Evolutionary conservation across 2,888 invertebrate species (phyloP).

Genomic region (Agrochola litura): DNA sequence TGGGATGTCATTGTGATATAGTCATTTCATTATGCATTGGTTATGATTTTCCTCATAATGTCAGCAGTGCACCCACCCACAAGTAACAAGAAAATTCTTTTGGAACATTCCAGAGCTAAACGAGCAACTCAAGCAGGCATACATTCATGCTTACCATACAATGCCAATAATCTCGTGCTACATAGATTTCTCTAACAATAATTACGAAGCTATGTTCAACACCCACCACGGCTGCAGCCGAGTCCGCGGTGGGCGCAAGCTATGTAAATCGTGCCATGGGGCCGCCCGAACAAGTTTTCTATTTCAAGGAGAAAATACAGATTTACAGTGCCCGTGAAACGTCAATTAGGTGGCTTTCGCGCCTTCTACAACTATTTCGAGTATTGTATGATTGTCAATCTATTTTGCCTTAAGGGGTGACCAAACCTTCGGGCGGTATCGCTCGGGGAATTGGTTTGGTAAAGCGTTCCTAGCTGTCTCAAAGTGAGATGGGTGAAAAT

Average conservation of each 20-base stretch:
- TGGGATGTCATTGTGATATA: background rate
- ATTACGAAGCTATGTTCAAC: slow-evolving; percentile 67
- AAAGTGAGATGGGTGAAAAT: slow-evolving; percentile 59
- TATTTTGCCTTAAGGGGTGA: slow-evolving; percentile 69
- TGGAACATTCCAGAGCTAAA: slow-evolving; percentile 8
- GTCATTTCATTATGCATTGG: background rate
- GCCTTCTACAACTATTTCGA: slow-evolving; percentile 71
- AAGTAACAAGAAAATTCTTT: slow-evolving; percentile 23
- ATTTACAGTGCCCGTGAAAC: slow-evolving; percentile 75
- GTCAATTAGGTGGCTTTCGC: slow-evolving; percentile 76
- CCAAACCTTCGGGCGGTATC: slow-evolving; percentile 63
- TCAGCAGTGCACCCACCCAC: slow-evolving; percentile 1
- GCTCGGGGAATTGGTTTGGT: slow-evolving; percentile 35
- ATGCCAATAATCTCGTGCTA: slow-evolving; percentile 59
- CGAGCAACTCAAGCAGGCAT: slow-evolving; percentile 46
- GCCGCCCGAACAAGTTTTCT: slow-evolving; percentile 72
- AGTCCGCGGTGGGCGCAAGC: slow-evolving; percentile 61
- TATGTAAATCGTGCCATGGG: slow-evolving; percentile 74
- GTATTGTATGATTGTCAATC: slow-evolving; percentile 70
- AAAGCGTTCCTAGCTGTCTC: slow-evolving; percentile 34
- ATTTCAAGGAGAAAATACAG: slow-evolving; percentile 78
- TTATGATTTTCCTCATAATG: background rate
- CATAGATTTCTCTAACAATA: slow-evolving; percentile 68
- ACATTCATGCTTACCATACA: slow-evolving; percentile 57
- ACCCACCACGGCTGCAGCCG: slow-evolving; percentile 58